phyloP scores from a whole-genome alignment of 2,888 invertebrate genomes.

The Steromphala cineraria region DNA sequence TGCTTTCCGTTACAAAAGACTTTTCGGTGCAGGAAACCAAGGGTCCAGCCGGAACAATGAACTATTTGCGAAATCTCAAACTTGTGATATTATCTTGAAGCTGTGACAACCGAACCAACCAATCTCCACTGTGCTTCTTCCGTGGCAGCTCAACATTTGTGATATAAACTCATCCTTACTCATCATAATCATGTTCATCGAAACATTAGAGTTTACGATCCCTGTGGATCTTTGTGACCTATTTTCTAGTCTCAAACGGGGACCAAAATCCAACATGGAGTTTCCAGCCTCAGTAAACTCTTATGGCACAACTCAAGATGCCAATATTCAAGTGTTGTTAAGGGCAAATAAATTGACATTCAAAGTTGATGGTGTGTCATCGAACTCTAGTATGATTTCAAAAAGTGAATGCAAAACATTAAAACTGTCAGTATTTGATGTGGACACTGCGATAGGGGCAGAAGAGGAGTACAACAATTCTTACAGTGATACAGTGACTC shows the following conservation, averaged over 20 bases:
- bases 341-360: slow-evolving; percentile 6
- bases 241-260: background rate
- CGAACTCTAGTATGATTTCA: background rate
- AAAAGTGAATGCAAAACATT: slow-evolving; percentile 13
- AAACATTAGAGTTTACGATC: slow-evolving; percentile 13
- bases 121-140: no score
- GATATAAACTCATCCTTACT: no score
- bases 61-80: no score
- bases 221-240: slow-evolving; percentile 6
- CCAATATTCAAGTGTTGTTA: background rate
- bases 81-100: no score
- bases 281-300: slow-evolving; percentile 11
- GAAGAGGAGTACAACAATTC: background rate
- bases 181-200: background rate
- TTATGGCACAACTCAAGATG: slow-evolving; percentile 1
- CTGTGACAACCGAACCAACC: no score
- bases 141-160: no score
- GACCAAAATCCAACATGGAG: background rate
- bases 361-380: slow-evolving; percentile 9
- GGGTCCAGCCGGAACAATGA: no score
- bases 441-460: background rate
- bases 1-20: no score
- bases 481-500: background rate
- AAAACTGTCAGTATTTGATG: slow-evolving; percentile 13
- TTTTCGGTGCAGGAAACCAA: no score